These are phyloP conservation scores for Pelodiscus sinensis DNA, from an alignment of 2,113 vertebrate species.

Conservation along the genomic window DNA sequence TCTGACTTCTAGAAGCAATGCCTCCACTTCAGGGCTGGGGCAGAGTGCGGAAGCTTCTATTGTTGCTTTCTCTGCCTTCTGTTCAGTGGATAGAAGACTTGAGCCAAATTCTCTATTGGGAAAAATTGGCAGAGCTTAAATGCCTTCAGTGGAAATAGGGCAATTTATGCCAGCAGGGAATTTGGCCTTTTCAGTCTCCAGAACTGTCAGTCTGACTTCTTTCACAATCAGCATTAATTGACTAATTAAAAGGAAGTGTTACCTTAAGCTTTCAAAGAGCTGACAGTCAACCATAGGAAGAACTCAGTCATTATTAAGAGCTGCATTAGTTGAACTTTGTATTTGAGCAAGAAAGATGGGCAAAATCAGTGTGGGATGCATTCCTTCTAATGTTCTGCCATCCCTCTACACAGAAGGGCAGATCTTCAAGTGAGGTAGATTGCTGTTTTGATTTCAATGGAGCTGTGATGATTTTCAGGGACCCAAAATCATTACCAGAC, in stretches of 20 bases:
- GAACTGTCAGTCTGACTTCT: not conserved
- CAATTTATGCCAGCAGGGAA: not conserved
- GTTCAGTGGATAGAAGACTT: accelerated
- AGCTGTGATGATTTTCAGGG: not conserved
- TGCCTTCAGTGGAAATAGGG: not conserved
- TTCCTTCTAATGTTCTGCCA: not conserved
- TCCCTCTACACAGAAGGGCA: not conserved
- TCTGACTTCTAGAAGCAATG: not conserved
- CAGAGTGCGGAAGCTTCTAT: not conserved
- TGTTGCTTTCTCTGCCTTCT: accelerated
- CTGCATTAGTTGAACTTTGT: not conserved
- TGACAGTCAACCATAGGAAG: not conserved
- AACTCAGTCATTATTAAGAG: not conserved
- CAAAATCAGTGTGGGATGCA: not conserved
- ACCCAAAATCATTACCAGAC: not conserved
- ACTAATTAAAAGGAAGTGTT: not conserved
- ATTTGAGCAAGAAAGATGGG: not conserved
- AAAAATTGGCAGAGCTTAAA: not conserved
- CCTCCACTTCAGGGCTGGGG: not conserved
- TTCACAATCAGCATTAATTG: not conserved
- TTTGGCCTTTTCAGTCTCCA: not conserved
- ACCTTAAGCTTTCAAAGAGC: not conserved
- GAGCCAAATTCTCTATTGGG: not conserved
- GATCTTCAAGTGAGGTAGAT: not conserved
- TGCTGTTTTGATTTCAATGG: not conserved